These are phyloP conservation scores for Rousettus madagascariensis DNA, from an alignment of 2,797 vertebrate species.

Conservation along the genomic window DNA sequence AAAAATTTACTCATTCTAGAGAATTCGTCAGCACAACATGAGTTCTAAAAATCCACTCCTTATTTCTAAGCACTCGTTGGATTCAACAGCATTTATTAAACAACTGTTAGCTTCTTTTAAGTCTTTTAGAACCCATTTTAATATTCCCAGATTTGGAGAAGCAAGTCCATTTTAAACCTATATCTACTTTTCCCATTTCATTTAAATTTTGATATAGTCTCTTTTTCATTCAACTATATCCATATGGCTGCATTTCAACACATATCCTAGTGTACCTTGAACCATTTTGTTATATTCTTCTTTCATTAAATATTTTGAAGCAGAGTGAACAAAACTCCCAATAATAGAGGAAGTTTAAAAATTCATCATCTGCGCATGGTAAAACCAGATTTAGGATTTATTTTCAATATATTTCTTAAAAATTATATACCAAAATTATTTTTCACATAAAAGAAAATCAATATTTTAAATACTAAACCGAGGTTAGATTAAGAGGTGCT, in stretches of 20 bases:
- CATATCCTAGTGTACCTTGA: not conserved
- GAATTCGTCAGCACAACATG: not conserved
- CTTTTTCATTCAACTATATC: constrained; percentile 2
- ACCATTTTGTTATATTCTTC: not conserved
- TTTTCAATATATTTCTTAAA: constrained; percentile 26
- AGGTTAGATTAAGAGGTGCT: not conserved
- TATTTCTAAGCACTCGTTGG: not conserved
- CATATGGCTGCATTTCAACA: constrained; percentile 15
- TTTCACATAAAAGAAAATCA: constrained; percentile 38
- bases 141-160: not conserved
- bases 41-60: not conserved
- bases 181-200: constrained; percentile 9
- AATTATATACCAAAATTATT: constrained; percentile 38
- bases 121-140: constrained; percentile 11
- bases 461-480: constrained; percentile 45
- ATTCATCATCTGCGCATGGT: not conserved
- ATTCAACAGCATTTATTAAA: constrained; percentile 32
- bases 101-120: not conserved
- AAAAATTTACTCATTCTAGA: not conserved
- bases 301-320: constrained; percentile 46
- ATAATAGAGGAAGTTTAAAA: constrained; percentile 39
- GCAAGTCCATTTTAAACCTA: constrained; percentile 32
- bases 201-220: not conserved
- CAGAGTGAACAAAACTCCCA: constrained; percentile 3
- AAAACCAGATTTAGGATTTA: constrained; percentile 28